Evolutionary conservation across 2,888 invertebrate species (phyloP).

Genomic region (Troilus luridus): DNA sequence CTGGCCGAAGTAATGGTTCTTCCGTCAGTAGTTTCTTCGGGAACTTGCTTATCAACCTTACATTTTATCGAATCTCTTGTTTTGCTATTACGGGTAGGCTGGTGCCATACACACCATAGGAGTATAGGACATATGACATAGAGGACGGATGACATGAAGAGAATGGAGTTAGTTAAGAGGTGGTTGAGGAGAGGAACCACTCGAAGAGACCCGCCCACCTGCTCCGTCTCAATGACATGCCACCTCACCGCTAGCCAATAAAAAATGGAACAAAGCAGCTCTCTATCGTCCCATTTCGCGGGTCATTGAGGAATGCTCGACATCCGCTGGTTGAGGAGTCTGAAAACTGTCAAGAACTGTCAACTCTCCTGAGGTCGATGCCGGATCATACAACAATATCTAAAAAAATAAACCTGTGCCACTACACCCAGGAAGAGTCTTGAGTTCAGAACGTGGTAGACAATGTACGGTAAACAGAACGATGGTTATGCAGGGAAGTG

Average conservation of each 20-base stretch:
- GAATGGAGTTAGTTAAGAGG: slow-evolving; percentile 41
- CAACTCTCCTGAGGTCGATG: background rate
- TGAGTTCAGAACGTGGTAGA: too few relatives aligned
- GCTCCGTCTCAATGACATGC: slow-evolving; percentile 9
- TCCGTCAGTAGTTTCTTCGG: too few relatives aligned
- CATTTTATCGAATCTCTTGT: background rate
- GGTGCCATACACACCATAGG: background rate
- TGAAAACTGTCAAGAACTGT: background rate
- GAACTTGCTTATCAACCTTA: background rate
- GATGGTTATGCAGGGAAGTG: too few relatives aligned
- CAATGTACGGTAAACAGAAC: too few relatives aligned
- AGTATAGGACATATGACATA: slow-evolving; percentile 18
- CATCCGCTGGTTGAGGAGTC: background rate
- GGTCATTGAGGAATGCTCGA: slow-evolving; percentile 42
- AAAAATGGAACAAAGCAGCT: slow-evolving; percentile 32
- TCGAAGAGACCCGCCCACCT: slow-evolving; percentile 27
- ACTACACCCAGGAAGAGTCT: too few relatives aligned
- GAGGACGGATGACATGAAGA: slow-evolving; percentile 20
- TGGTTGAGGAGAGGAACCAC: background rate
- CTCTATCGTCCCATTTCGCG: slow-evolving; percentile 28
- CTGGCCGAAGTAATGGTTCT: too few relatives aligned
- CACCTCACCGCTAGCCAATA: slow-evolving; percentile 18
- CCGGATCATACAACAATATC: background rate
- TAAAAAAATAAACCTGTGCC: too few relatives aligned
- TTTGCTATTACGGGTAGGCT: background rate